These are phyloP conservation scores for Mustela erminea DNA, from an alignment of 2,797 vertebrate species.

Conservation along the genomic window DNA sequence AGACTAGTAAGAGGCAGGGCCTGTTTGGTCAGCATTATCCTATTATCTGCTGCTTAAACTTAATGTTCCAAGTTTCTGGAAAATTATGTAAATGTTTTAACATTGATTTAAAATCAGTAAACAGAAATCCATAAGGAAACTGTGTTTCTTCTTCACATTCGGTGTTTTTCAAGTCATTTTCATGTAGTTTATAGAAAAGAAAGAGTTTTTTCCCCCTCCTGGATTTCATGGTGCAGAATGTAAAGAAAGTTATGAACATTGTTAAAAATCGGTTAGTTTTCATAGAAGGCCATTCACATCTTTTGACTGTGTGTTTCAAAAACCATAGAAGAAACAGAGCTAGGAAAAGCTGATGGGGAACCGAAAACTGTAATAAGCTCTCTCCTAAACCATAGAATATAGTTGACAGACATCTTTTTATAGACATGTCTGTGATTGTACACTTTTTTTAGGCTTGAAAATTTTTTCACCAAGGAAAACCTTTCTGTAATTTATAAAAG, in stretches of 20 bases:
- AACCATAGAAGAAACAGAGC: conserved; percentile 66
- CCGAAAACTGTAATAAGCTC: conserved; percentile 72
- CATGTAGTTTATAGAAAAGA: conserved; percentile 42
- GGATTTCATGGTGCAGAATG: conserved; percentile 78
- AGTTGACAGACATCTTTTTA: conserved; percentile 82
- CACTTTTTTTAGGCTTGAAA: conserved; percentile 73
- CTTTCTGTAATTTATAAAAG: conserved; percentile 59
- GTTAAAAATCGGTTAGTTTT: conserved; percentile 69
- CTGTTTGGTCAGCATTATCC: neutral
- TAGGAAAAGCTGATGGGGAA: conserved; percentile 45
- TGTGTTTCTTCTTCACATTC: conserved; percentile 48
- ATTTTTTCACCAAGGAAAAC: conserved; percentile 62
- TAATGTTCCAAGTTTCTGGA: conserved; percentile 31
- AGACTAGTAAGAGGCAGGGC: neutral
- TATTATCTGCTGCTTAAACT: conserved; percentile 1
- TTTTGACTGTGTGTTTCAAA: conserved; percentile 71
- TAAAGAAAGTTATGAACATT: conserved; percentile 74
- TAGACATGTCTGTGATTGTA: conserved; percentile 79
- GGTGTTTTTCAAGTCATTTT: conserved; percentile 67
- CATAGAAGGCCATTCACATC: conserved; percentile 77
- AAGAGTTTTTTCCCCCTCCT: neutral
- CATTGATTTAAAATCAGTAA: conserved; percentile 60
- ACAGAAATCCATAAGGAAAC: conserved; percentile 58
- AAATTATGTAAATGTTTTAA: neutral
- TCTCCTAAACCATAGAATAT: conserved; percentile 74